Conservation (phyloP, 2,888 invertebrate species). For the Diarsia mendica region DNA sequence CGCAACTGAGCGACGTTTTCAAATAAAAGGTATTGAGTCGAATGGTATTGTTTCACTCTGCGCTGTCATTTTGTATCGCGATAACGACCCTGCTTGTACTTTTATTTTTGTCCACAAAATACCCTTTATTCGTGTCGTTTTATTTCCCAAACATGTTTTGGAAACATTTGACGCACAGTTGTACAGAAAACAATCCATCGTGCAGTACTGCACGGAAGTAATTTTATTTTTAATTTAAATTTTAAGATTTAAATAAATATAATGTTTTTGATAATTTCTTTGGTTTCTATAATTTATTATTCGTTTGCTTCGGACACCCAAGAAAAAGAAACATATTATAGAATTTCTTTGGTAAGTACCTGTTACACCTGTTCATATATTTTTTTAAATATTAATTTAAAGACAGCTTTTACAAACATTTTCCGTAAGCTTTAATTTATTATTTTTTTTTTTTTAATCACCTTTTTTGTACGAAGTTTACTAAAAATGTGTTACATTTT, state of each 20-base stretch:
- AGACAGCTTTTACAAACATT: neutral
- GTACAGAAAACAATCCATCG: conserved; percentile 48
- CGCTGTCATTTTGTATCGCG: conserved; percentile 50
- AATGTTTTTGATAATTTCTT: conserved; percentile 53
- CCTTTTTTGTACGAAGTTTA: neutral
- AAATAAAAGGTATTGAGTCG: conserved; percentile 70
- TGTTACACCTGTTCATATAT: neutral
- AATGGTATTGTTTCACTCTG: conserved; percentile 65
- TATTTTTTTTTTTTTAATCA: neutral
- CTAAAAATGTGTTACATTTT: neutral
- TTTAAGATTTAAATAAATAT: conserved; percentile 40
- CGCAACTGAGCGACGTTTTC: conserved; percentile 65
- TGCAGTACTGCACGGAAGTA: conserved; percentile 37
- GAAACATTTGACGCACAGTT: conserved; percentile 57
- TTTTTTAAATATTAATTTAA: neutral
- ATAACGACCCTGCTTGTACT: conserved; percentile 50
- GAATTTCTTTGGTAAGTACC: conserved; percentile 81
- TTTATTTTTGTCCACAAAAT: conserved; percentile 51
- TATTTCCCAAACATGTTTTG: conserved; percentile 58
- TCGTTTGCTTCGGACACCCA: conserved; percentile 26
- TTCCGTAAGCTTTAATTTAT: neutral
- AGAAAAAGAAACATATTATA: conserved; percentile 67
- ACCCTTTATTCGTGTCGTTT: conserved; percentile 43
- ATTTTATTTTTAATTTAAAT: conserved; percentile 43
- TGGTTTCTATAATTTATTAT: conserved; percentile 47